Conservation (phyloP, 2,888 invertebrate genomes). For the Strigamia maritima region DNA sequence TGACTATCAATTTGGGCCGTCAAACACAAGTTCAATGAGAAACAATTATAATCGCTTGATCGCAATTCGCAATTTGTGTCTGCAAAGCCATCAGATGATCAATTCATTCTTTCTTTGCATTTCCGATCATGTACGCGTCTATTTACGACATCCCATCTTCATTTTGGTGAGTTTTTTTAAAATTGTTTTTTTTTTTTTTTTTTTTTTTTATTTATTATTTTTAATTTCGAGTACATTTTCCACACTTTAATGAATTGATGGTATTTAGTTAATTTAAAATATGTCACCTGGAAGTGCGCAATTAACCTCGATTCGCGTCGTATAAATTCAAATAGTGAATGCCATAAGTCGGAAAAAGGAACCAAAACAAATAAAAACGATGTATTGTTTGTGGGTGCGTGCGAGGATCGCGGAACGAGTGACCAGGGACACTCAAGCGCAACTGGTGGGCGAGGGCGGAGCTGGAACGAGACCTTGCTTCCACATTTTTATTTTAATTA, state of each 20-base stretch:
- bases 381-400: background rate
- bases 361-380: background rate
- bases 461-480: background rate
- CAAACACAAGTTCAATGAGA: background rate
- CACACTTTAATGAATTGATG: background rate
- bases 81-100: too few relatives aligned
- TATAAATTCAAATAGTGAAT: background rate
- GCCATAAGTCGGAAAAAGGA: background rate
- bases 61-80: too few relatives aligned
- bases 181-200: too few relatives aligned
- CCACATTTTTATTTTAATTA: background rate
- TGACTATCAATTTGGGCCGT: slow-evolving; percentile 2
- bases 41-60: background rate
- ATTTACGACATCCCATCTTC: background rate
- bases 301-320: background rate
- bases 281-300: background rate
- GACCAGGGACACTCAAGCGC: background rate
- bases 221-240: too few relatives aligned
- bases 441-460: background rate
- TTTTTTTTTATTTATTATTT: background rate
- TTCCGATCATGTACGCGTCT: background rate
- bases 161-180: background rate
- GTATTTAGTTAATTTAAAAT: background rate
- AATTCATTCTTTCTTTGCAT: too few relatives aligned
- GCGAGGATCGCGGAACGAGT: background rate